phyloP scores from a whole-genome alignment of 2,888 invertebrate genomes.

The Folsomia candida region DNA sequence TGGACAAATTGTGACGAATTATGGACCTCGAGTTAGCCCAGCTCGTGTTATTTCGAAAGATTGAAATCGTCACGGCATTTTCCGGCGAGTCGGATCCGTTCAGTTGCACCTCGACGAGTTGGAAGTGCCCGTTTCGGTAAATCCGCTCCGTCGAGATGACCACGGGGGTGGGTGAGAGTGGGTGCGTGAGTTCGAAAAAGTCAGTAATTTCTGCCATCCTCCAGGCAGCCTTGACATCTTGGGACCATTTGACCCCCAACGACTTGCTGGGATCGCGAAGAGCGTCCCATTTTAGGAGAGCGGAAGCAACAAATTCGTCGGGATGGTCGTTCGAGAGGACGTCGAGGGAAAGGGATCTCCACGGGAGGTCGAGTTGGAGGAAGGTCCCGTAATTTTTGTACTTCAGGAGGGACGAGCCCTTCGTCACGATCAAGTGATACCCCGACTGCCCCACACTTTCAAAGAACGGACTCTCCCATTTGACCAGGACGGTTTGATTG shows the following conservation, averaged over 20 bases:
- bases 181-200: conserved; percentile 44
- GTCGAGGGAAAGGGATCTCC: conserved; percentile 49
- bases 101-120: conserved; percentile 21
- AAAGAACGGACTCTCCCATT: conserved; percentile 41
- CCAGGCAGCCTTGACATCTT: conserved; percentile 37
- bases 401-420: conserved; percentile 26
- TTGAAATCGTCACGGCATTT: conserved; percentile 16
- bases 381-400: conserved; percentile 35
- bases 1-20: not conserved
- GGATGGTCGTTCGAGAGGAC: conserved; percentile 7
- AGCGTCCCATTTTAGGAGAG: conserved; percentile 52
- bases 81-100: conserved; percentile 15
- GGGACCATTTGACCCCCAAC: conserved; percentile 42
- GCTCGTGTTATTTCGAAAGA: conserved; percentile 24
- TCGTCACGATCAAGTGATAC: conserved; percentile 44
- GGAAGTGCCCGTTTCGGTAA: conserved; percentile 27
- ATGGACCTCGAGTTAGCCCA: conserved; percentile 21
- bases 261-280: conserved; percentile 45
- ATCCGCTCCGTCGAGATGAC: conserved; percentile 40
- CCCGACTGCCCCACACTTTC: conserved; percentile 40
- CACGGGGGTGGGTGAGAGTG: conserved; percentile 45
- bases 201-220: conserved; percentile 27
- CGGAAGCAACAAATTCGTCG: conserved; percentile 18
- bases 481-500: conserved; percentile 45
- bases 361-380: conserved; percentile 48